These are phyloP conservation scores for Meteorus sp. DNA, from an alignment of 1,140 invertebrate species.

Conservation along the genomic window DNA sequence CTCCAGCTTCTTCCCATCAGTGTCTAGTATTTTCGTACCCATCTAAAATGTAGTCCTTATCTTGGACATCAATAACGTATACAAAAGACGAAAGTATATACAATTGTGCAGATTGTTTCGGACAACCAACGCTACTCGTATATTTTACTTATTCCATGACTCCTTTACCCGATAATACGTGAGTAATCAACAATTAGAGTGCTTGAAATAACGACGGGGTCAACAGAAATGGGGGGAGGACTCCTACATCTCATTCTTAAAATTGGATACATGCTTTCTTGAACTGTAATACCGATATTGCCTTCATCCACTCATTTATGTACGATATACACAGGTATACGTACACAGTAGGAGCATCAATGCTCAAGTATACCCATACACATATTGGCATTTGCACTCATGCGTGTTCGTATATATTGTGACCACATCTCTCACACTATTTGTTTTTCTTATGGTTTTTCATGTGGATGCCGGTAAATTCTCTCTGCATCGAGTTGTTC, in stretches of 20 bases:
- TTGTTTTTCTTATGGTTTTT: not conserved
- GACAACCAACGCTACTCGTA: conserved; percentile 32
- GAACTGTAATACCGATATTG: too few relatives aligned
- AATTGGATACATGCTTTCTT: conserved; percentile 2
- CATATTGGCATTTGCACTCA: too few relatives aligned
- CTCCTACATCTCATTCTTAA: conserved; percentile 4
- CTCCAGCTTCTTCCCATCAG: too few relatives aligned
- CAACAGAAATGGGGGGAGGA: not conserved
- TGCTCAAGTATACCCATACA: too few relatives aligned
- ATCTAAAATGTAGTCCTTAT: conserved; percentile 1
- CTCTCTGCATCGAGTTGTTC: conserved; percentile 15
- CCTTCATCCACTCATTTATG: too few relatives aligned
- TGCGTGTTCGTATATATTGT: conserved; percentile 7
- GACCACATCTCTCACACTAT: not conserved
- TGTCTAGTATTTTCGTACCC: too few relatives aligned
- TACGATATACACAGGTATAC: too few relatives aligned
- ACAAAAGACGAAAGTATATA: conserved; percentile 8
- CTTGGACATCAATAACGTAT: conserved; percentile 4
- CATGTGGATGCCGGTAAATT: conserved; percentile 10
- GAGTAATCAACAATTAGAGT: too few relatives aligned
- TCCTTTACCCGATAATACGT: conserved; percentile 50
- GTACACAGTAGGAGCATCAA: too few relatives aligned
- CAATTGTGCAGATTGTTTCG: conserved; percentile 29
- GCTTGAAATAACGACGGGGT: too few relatives aligned
- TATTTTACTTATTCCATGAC: conserved; percentile 51